Percentiles rank a stretch among this genome's conserved stretches.
These are phyloP conservation scores for Corythornis madagascariensis DNA, from an alignment of 2,113 vertebrate species.

Conservation along the genomic window DNA sequence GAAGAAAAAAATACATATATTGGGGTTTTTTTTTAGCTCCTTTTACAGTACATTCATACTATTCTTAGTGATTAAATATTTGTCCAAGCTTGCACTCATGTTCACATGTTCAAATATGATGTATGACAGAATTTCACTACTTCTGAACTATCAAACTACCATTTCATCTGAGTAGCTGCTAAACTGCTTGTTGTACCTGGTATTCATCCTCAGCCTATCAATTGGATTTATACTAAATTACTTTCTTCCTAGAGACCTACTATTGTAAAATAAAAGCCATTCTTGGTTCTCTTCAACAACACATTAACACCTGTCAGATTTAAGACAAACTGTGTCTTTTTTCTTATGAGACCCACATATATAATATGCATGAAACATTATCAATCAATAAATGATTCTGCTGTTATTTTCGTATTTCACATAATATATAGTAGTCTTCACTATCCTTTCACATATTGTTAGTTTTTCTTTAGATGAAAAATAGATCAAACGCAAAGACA, in stretches of 20 bases:
- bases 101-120: background rate
- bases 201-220: background rate
- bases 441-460: background rate
- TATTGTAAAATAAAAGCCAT: conserved; percentile 18
- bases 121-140: background rate
- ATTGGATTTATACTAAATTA: conserved; percentile 34
- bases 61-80: background rate
- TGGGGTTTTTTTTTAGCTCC: background rate
- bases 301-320: background rate
- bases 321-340: background rate
- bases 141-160: conserved; percentile 50
- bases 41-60: background rate
- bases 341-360: background rate
- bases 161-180: conserved; percentile 64
- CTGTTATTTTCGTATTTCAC: background rate
- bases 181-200: conserved; percentile 58
- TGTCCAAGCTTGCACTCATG: background rate
- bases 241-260: background rate
- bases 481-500: background rate
- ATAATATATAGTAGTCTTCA: background rate
- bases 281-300: background rate
- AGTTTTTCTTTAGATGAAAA: background rate
- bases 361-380: background rate
- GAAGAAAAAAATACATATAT: background rate
- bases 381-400: background rate